Evolutionary conservation across 2,113 vertebrate genomes (phyloP).

Genomic region (Pagrus major): DNA sequence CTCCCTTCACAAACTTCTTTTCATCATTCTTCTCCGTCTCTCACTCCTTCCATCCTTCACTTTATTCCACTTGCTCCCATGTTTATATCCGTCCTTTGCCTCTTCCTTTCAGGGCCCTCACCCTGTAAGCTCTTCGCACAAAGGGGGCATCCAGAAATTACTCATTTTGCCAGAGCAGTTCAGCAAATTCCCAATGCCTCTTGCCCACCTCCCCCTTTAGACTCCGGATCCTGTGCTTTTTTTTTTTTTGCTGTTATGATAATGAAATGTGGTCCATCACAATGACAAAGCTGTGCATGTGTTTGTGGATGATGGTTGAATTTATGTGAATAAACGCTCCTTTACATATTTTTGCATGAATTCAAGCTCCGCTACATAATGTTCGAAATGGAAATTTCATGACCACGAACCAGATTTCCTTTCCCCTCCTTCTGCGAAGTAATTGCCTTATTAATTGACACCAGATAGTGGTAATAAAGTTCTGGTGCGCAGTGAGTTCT

Average conservation of each 20-base stretch:
- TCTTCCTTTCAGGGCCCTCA: slow-evolving; percentile 70
- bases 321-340: slow-evolving; percentile 47
- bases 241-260: slow-evolving; percentile 57
- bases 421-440: slow-evolving; percentile 4
- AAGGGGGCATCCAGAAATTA: slow-evolving; percentile 83
- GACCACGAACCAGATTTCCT: slow-evolving; percentile 15
- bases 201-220: slow-evolving; percentile 52
- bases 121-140: slow-evolving; percentile 82
- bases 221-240: slow-evolving; percentile 34
- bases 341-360: slow-evolving; percentile 46
- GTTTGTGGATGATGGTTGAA: slow-evolving; percentile 42
- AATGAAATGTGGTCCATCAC: slow-evolving; percentile 64
- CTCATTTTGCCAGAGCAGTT: slow-evolving; percentile 78
- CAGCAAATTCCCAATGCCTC: slow-evolving; percentile 69
- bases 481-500: neutral
- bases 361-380: slow-evolving; percentile 1
- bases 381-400: slow-evolving; percentile 35
- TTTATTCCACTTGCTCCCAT: slow-evolving; percentile 72
- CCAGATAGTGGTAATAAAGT: neutral
- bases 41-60: slow-evolving; percentile 78
- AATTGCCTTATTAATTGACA: slow-evolving; percentile 39
- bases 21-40: slow-evolving; percentile 67
- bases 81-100: slow-evolving; percentile 72
- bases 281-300: slow-evolving; percentile 62
- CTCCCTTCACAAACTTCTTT: slow-evolving; percentile 79